Evolutionary conservation across 2,797 vertebrate species (phyloP), one percentile per base, ranked within the genome.

Genomic region (Triplophysa bombifrons): DNA sequence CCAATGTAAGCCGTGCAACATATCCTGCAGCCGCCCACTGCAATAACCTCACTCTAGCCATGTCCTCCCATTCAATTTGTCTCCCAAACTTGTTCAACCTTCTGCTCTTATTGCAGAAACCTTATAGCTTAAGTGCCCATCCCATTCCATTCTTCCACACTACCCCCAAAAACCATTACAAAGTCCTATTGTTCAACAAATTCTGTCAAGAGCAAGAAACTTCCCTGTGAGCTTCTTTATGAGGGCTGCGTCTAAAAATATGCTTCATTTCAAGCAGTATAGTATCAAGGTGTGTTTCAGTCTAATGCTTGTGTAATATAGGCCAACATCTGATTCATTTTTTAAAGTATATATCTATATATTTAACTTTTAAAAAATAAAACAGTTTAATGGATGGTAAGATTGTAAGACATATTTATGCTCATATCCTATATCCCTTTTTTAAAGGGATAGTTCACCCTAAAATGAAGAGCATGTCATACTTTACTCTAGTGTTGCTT

Each of bases 101-200:
- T 86, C 71, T 60, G 74, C 78, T 22, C 46, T 85, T 87, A 68
- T 82, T 86, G 81, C 50, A 72, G 82, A 85, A 63, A 85, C 58
- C 27, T 60, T 70, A 67, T 56, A 63, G 55, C 74, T 80, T 38
- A 41, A 48, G 25, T 72, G 12, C 25, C 60, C 50, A 4, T 41
- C 34, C 76, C 61, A 46, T 68, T 38, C 17, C 48, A 71, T 53
- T 51, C 65, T 74, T 74, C 2, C 38, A 51, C 41, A 19, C 34
- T 20, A 69, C 20, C 38, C 25, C 27, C 27, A 50, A 11, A 80
- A 80, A 48, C 3, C 17, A 60, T 34, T 46, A 53, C 64, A 46
- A 63, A n/a, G n/a, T 38, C 1, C n/a, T 22, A 58, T 58, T 72
- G 30, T 75, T 50, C 60, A 74, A 30, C 25, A 19, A 66, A 75